These are phyloP conservation scores for Clusia tigrina DNA, from an alignment of 2,888 invertebrate genomes.

Conservation along the genomic window DNA sequence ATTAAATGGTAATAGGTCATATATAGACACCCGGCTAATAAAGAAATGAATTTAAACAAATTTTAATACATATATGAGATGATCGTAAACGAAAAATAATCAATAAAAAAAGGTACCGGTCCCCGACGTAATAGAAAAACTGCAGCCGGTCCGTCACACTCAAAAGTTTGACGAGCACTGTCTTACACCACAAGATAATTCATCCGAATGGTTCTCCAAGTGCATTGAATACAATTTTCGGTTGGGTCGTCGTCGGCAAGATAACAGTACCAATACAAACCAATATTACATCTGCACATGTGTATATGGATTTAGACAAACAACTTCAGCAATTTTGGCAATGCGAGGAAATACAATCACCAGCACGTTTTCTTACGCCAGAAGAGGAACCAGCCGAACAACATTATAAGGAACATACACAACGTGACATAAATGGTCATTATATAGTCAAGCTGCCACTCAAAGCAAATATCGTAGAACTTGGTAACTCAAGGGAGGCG, in stretches of 20 bases:
- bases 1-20: too few species aligned
- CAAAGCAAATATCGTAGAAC: slow-evolving; percentile 5
- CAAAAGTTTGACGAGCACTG: too few species aligned
- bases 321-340: slow-evolving; percentile 32
- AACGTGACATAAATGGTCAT: slow-evolving; percentile 15
- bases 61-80: too few species aligned
- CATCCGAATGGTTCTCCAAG: slow-evolving; percentile 29
- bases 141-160: too few species aligned
- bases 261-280: not conserved
- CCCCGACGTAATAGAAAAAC: too few species aligned
- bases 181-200: slow-evolving; percentile 3
- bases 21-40: too few species aligned
- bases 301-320: slow-evolving; percentile 9
- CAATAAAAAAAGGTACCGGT: too few species aligned
- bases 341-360: slow-evolving; percentile 22
- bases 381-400: slow-evolving; percentile 30
- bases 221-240: slow-evolving; percentile 30
- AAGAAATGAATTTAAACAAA: too few species aligned
- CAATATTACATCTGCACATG: slow-evolving; percentile 6
- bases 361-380: slow-evolving; percentile 12
- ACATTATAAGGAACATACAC: slow-evolving; percentile 19
- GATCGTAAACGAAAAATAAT: too few species aligned
- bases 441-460: slow-evolving; percentile 30
- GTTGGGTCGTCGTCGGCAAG: slow-evolving; percentile 28
- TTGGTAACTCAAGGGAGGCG: slow-evolving; percentile 17